Conservation (phyloP, 2,888 invertebrate genomes). For the Trichogramma evanescens region DNA sequence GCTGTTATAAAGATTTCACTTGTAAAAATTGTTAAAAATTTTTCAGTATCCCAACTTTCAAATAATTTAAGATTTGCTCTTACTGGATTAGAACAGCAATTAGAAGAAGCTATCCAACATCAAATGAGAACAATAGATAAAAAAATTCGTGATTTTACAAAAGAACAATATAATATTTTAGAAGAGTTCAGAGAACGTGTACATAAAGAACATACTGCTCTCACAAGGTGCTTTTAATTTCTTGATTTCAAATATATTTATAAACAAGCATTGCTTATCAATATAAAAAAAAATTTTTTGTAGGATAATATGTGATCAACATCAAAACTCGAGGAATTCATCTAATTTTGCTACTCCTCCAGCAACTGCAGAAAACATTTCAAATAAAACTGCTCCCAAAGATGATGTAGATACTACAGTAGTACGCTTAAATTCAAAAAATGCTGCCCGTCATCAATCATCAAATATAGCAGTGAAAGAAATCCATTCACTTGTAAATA, state of each 20-base stretch:
- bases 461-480: conserved; percentile 5
- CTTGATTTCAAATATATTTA: neutral
- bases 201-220: conserved; percentile 64
- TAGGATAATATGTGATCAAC: conserved; percentile 19
- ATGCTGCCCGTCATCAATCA: conserved; percentile 12
- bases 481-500: conserved; percentile 13
- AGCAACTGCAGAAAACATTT: conserved; percentile 30
- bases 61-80: conserved; percentile 53
- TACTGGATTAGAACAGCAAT: conserved; percentile 58
- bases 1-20: conserved; percentile 4
- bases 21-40: neutral
- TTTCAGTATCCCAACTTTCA: conserved; percentile 47
- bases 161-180: conserved; percentile 67
- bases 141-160: conserved; percentile 66
- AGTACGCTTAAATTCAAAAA: conserved; percentile 23
- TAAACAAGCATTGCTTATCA: neutral
- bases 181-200: conserved; percentile 68
- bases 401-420: conserved; percentile 27
- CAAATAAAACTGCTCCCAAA: conserved; percentile 29
- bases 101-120: conserved; percentile 61
- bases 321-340: conserved; percentile 7
- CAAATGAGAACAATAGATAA: conserved; percentile 68
- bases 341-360: conserved; percentile 28
- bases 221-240: conserved; percentile 51
- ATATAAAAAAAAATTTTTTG: neutral